Evolutionary conservation across 2,888 invertebrate species (phyloP), one percentile per base, ranked within the genome.

Genomic region (Leucoma salicis): DNA sequence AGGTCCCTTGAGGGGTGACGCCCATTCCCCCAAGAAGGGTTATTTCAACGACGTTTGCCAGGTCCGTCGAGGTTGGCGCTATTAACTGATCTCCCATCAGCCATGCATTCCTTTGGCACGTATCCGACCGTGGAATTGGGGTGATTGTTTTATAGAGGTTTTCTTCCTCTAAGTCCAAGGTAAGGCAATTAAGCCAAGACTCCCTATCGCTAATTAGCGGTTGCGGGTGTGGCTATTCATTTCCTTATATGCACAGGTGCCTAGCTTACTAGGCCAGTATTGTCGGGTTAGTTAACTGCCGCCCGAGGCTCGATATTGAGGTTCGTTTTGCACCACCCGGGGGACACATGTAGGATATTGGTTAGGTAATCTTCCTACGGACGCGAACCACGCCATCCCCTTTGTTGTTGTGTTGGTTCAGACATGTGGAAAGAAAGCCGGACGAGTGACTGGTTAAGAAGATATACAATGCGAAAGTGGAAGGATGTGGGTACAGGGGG

Each of bases 1-100:
- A n/a, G n/a, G 25, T 25, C 25, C 5, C 25, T 10, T 10, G n/a
- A 10, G 25, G 25, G n/a, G 25, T 25, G n/a, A 25, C 25, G 18
- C 21, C 21, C 33, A 31, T 31, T 31, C 31, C 31, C 12, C 6
- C 14, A 31, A 12, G 18, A 13, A 46, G 35, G 46, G 39, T 3
- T 10, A 15, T 14, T 35, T n/a, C 33, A 41, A 45, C 53, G 32
- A n/a, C n/a, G n/a, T n/a, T n/a, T n/a, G n/a, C n/a, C n/a, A n/a
- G n/a, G n/a, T n/a, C n/a, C n/a, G n/a, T n/a, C n/a, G 48, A 45
- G 49, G 54, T 49, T 49, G 49, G 42, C 55, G 46, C 46, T 50
- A 2, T 6, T 12, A 25, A 31, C 43, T 44, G 13, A 13, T 14
- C 14, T 18, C 18, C 49, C 43, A 18, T 27, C 46, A 53, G 53